Conservation (phyloP, 2,888 invertebrate species). For the Mayetiola destructor region DNA sequence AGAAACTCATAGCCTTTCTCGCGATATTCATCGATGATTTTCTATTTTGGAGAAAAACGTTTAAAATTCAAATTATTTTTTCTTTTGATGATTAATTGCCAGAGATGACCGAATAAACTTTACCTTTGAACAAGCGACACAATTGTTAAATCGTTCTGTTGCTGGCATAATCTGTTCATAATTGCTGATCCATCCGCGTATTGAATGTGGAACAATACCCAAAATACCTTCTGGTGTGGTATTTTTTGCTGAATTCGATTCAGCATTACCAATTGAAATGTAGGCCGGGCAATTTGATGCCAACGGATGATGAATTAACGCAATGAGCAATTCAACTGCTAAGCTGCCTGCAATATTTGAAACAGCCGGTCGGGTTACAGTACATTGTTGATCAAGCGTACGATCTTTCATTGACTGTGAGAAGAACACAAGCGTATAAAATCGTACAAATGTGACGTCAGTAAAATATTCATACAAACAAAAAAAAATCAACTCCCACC, state of each 20-base stretch:
- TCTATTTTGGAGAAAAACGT: slow-evolving; percentile 21
- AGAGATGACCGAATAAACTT: background rate
- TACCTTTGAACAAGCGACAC: slow-evolving; percentile 77
- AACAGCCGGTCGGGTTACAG: slow-evolving; percentile 88
- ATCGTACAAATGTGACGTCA: too few relatives aligned
- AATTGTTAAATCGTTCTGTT: slow-evolving; percentile 72
- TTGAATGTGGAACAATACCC: slow-evolving; percentile 82
- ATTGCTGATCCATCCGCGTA: slow-evolving; percentile 77
- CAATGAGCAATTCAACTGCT: slow-evolving; percentile 80
- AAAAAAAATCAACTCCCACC: too few relatives aligned
- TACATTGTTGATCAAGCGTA: slow-evolving; percentile 95
- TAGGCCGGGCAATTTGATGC: slow-evolving; percentile 51
- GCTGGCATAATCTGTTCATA: slow-evolving; percentile 73
- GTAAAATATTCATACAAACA: too few relatives aligned
- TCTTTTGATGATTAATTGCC: background rate
- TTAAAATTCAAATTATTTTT: background rate
- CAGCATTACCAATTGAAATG: slow-evolving; percentile 31
- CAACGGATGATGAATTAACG: slow-evolving; percentile 69
- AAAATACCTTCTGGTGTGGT: slow-evolving; percentile 45
- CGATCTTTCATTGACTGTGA: slow-evolving; percentile 74
- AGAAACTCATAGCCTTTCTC: slow-evolving; percentile 55
- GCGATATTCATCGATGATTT: slow-evolving; percentile 37
- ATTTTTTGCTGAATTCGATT: slow-evolving; percentile 15
- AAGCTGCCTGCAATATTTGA: slow-evolving; percentile 80
- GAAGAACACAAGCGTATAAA: too few relatives aligned